Conservation (phyloP, 2,113 vertebrate genomes). For the Raja brachyura region DNA sequence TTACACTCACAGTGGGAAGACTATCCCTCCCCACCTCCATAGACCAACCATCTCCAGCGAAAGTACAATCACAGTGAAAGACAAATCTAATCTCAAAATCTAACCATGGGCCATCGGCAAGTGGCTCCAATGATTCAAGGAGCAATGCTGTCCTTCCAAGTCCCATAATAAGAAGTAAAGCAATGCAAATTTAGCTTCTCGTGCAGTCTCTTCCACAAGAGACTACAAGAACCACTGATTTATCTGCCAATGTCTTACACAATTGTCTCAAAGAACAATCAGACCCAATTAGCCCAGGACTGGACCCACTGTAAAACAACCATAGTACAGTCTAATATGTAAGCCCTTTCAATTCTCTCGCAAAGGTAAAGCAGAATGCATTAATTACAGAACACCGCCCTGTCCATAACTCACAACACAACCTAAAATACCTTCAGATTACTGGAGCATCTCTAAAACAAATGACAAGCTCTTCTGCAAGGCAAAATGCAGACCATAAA, state of each 20-base stretch:
- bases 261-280: background rate
- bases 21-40: background rate
- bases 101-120: too few species aligned
- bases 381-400: background rate
- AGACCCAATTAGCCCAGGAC: too few species aligned
- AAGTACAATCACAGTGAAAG: background rate
- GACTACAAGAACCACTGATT: background rate
- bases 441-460: background rate
- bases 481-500: background rate
- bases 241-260: background rate
- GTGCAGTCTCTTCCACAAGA: background rate
- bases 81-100: too few species aligned
- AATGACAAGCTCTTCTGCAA: background rate
- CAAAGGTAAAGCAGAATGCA: background rate
- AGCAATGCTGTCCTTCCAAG: background rate
- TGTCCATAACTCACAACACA: background rate
- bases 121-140: too few species aligned
- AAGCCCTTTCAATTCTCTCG: background rate
- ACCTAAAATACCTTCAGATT: background rate
- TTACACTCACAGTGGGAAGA: background rate
- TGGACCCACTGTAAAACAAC: background rate
- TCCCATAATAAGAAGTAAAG: background rate
- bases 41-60: background rate
- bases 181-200: background rate
- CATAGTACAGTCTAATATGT: background rate